Evolutionary conservation across 2,797 vertebrate genomes (phyloP).

Genomic region (Tauraco hartlaubi): DNA sequence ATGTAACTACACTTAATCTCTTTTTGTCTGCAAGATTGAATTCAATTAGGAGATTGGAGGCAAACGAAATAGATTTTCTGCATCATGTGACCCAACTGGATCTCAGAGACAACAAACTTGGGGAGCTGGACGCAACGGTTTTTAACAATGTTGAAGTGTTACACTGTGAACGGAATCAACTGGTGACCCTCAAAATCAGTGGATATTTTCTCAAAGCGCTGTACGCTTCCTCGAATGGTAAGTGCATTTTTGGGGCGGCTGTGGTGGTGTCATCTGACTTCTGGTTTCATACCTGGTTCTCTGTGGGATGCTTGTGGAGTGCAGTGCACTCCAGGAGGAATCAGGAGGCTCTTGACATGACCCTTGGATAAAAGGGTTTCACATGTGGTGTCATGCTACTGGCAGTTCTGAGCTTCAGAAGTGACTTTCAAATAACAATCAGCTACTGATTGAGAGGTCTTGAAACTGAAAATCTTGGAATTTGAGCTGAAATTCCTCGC

Average conservation of each 20-base stretch:
- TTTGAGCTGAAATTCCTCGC: not conserved
- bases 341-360: not conserved
- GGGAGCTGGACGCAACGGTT: constrained; percentile 87
- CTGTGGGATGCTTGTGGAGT: not conserved
- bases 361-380: not conserved
- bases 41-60: constrained; percentile 87
- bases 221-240: constrained; percentile 92
- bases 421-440: not conserved
- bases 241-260: not conserved
- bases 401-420: not conserved
- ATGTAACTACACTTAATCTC: not conserved
- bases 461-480: not conserved
- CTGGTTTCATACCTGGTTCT: not conserved
- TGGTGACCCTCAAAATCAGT: constrained; percentile 86
- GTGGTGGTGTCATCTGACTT: not conserved
- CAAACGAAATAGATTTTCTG: constrained; percentile 89
- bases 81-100: constrained; percentile 94
- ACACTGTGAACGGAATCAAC: constrained; percentile 94
- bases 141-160: constrained; percentile 93
- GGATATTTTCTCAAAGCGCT: constrained; percentile 92
- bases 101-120: constrained; percentile 92
- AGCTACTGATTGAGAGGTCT: not conserved
- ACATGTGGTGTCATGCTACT: not conserved
- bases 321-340: fast-evolving
- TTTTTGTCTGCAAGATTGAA: constrained; percentile 87